A percentile compares a stretch with the other conserved stretches of the same genome.
Conservation (phyloP, 2,888 invertebrate genomes). For the Synanthedon tipuliformis region DNA sequence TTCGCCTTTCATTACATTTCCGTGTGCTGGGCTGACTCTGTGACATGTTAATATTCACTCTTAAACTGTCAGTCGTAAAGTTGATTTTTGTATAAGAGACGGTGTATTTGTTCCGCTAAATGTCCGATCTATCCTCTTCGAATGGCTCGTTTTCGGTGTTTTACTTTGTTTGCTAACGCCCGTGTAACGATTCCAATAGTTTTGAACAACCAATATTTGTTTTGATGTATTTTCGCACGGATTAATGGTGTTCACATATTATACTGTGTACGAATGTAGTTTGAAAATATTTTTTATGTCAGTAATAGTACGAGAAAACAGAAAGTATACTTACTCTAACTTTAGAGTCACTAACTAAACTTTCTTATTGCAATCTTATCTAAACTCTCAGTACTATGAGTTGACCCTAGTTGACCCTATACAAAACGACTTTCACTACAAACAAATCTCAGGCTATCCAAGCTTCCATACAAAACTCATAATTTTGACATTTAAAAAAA, state of each 20-base stretch:
- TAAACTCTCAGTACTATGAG: too few relatives aligned
- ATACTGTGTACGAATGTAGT: too few relatives aligned
- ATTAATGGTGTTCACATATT: not conserved
- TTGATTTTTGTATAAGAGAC: conserved; percentile 14
- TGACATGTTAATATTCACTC: conserved; percentile 12
- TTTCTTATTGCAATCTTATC: too few relatives aligned
- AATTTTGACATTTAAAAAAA: too few relatives aligned
- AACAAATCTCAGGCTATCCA: too few relatives aligned
- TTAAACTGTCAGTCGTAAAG: conserved; percentile 1
- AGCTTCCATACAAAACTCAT: too few relatives aligned
- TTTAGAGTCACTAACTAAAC: too few relatives aligned
- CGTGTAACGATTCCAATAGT: conserved; percentile 14
- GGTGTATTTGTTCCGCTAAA: conserved; percentile 36
- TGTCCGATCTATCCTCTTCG: conserved; percentile 41
- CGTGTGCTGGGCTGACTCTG: conserved; percentile 31
- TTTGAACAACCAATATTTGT: conserved; percentile 9
- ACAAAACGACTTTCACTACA: too few relatives aligned
- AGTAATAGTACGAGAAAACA: too few relatives aligned
- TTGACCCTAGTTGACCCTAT: too few relatives aligned
- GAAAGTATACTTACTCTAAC: too few relatives aligned
- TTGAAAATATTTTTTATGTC: too few relatives aligned
- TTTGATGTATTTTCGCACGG: not conserved
- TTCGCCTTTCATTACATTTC: conserved; percentile 62
- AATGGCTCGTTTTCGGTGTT: conserved; percentile 38
- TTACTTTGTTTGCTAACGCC: conserved; percentile 35